Percentiles rank a stretch among this genome's conserved stretches.
phyloP scores from a whole-genome alignment of 2,797 vertebrate species.

The Eulemur rubriventer region DNA sequence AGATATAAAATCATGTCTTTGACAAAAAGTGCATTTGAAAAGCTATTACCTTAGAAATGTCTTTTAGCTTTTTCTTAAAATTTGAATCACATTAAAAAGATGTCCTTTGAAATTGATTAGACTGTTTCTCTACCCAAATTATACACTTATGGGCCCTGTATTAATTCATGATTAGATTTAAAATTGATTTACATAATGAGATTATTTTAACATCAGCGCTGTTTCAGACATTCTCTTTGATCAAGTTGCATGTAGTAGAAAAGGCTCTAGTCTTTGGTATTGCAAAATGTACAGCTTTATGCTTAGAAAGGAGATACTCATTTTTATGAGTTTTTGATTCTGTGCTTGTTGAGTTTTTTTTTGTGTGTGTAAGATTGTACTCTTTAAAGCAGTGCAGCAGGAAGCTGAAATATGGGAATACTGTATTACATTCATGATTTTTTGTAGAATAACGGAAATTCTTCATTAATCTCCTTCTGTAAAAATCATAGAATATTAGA shows the following conservation, averaged over 20 bases:
- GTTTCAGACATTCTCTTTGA: constrained; percentile 11
- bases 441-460: constrained; percentile 9
- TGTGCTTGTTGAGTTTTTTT: neutral
- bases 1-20: neutral
- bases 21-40: neutral
- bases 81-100: constrained; percentile 6
- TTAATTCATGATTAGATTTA: constrained; percentile 58
- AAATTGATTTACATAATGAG: constrained; percentile 40
- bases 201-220: constrained; percentile 5
- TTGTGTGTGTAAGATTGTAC: neutral
- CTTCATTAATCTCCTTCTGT: constrained; percentile 11
- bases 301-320: constrained; percentile 1
- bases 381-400: neutral
- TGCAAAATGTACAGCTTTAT: neutral
- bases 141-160: neutral
- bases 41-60: neutral
- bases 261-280: neutral
- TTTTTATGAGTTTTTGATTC: constrained; percentile 27
- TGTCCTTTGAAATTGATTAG: constrained; percentile 43
- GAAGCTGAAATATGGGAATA: constrained; percentile 20
- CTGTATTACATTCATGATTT: neutral
- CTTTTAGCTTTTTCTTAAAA: constrained; percentile 38
- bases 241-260: neutral
- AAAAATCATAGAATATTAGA: neutral
- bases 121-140: neutral